Base-by-base conservation (phyloP, 2,888 invertebrate species). In the Luperina nickerlii region DNA sequence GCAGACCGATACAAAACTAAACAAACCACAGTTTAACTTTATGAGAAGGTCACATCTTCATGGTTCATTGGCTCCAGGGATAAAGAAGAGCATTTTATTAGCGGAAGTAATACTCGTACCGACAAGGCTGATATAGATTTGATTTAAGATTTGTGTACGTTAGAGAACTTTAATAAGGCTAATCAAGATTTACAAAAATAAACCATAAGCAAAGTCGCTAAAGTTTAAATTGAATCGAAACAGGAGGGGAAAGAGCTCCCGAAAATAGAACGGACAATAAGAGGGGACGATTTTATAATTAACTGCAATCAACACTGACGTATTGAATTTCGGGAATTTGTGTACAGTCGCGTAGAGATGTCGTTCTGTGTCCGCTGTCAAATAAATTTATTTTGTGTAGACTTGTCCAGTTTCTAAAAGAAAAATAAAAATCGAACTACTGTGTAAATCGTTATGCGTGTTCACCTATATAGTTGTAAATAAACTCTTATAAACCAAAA, bases 261-360 rank as follows among this genome's bases (percentile, higher is more conserved):
- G 91, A 93, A 95, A 96, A 96, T 96, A 96, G 95, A 92, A 88
- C 84, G 90, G 93, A 96, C 96, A 95, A 96, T 96, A 92, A 94
- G 94, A 95, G 96, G 96, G 96, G 96, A 96, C 95, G 95, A 92
- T 95, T 96, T 96, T 96, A 97, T 96, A 97, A 97, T 97, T 96
- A 96, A 96, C 96, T 96, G 96, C 96, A 96, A 97, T 97, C 96
- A 96, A 96, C 96, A 95, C 96, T 96, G 95, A 95, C 95, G 95
- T 95, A 97, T 96, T 96, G 96, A 96, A 96, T 96, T 96, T 96
- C 96, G 91, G 92, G 94, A 92, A 95, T 95, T 93, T 82, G 18
- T 87, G 84, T 94, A 96, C 95, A 93, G 88, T 94, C 88, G 87
- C 69, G 87, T 62, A 78, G 87, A 90, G 81, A 94, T 91, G 76